phyloP scores from a whole-genome alignment of 1,140 invertebrate genomes.

The Hycleus cichorii region DNA sequence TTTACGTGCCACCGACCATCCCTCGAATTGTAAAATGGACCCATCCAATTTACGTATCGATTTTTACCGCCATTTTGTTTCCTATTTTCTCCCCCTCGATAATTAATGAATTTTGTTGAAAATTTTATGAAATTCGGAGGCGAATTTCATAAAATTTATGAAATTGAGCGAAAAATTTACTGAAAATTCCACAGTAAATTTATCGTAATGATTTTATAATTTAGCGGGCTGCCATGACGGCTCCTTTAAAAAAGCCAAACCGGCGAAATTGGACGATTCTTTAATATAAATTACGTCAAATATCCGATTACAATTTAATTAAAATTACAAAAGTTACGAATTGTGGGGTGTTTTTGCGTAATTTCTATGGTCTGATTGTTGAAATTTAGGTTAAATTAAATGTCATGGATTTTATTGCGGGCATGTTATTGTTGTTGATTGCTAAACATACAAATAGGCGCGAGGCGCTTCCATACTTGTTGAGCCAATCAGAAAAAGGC shows the following conservation, averaged over 20 bases:
- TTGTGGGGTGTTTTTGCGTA: not conserved
- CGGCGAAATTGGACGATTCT: slow-evolving; percentile 19
- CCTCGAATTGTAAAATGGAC: slow-evolving; percentile 6
- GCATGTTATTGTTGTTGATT: slow-evolving; percentile 4
- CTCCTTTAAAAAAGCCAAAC: slow-evolving; percentile 13
- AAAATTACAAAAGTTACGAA: no score
- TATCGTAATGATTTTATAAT: slow-evolving; percentile 12
- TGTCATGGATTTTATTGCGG: slow-evolving; percentile 7
- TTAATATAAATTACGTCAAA: no score
- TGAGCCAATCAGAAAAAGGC: slow-evolving; percentile 31
- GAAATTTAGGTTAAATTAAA: slow-evolving; percentile 31
- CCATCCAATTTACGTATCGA: slow-evolving; percentile 6
- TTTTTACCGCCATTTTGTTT: not conserved
- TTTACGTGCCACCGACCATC: not conserved
- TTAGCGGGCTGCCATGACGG: slow-evolving; percentile 29
- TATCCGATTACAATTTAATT: not conserved
- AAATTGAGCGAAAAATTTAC: not conserved
- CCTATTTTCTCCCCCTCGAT: not conserved
- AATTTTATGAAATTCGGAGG: not conserved
- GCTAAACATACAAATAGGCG: slow-evolving; percentile 9
- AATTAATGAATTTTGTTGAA: not conserved
- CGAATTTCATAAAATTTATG: not conserved
- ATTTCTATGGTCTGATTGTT: not conserved
- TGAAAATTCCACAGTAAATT: not conserved
- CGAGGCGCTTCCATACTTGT: not conserved